Conservation (phyloP, 2,797 vertebrate genomes). For the Novumbra hubbsi region DNA sequence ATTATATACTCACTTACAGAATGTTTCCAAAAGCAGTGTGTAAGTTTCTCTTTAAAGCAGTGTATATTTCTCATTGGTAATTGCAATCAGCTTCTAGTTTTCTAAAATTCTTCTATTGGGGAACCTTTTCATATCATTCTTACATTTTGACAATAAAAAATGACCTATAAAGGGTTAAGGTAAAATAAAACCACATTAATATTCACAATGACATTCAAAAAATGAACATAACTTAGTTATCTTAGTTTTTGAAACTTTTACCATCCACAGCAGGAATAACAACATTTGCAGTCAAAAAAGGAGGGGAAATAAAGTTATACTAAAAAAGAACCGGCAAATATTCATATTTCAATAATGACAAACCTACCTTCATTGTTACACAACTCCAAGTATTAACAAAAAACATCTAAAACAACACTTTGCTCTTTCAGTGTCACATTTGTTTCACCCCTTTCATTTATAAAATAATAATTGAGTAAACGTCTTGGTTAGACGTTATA, state of each 20-base stretch:
- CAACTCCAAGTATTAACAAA: constrained; percentile 39
- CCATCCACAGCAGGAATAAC: constrained; percentile 45
- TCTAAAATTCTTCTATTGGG: constrained; percentile 54
- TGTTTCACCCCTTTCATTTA: constrained; percentile 43
- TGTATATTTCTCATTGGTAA: constrained; percentile 54
- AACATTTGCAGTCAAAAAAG: constrained; percentile 22
- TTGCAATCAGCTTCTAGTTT: constrained; percentile 63
- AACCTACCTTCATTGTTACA: constrained; percentile 56
- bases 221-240: constrained; percentile 54
- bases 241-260: constrained; percentile 57
- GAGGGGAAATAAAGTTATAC: constrained; percentile 47
- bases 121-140: constrained; percentile 51
- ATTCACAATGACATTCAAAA: constrained; percentile 46
- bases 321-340: constrained; percentile 60
- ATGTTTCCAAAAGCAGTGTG: constrained; percentile 30
- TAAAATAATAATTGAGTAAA: constrained; percentile 22
- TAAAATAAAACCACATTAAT: constrained; percentile 34
- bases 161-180: constrained; percentile 21
- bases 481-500: constrained; percentile 23
- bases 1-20: constrained; percentile 23
- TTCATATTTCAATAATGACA: constrained; percentile 39
- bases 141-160: constrained; percentile 44
- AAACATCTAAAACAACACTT: constrained; percentile 47
- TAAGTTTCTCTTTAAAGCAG: constrained; percentile 66
- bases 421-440: constrained; percentile 62